Evolutionary conservation across 2,888 invertebrate genomes (phyloP), one percentile per base, ranked within the genome.

Genomic region (Pristionchus mayeri): DNA sequence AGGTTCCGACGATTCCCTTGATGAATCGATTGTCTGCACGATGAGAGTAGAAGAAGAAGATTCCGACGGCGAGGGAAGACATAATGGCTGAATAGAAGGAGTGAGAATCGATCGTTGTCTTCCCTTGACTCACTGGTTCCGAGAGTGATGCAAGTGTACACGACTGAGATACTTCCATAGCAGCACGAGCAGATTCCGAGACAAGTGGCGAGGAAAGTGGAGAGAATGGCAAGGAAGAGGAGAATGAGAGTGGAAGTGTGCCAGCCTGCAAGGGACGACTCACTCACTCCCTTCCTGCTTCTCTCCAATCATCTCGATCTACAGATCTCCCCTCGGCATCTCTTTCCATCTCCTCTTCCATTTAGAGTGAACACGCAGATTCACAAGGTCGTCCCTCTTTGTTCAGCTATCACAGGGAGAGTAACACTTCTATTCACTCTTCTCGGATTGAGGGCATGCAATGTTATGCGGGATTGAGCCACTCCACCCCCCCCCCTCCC

Each of bases 11-110:
- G 85, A 92, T 92, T 86, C 92, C 92, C 85, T 92, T 92, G 88
- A 92, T 92, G 87, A 92, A 92, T 57, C 92, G 87, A 80, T 92
- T 92, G 84, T 92, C 92, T 11, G 92, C 92, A 24, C 92, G 86
- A 84, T 92, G 92, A 11, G 91, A 91, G 84, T 89, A 92, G 87
- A 92, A 92, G 90, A 92, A 92, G 90, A 92, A 92, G 44, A 92
- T 85, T 0, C 91, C 92, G 75, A 89, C 92, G 71, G 92, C 92
- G n/a, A 92, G 88, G 0, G 91, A 89, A 16, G 92, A 92, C 52
- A 92, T 85, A 78, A 92, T 90, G 2, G 91, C 92, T 92, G 86
- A 50, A 63, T 84, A 84, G 40, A 75, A 57, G 50, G 21, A 6
- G 44, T 9, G 6, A 27, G 44, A 7, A 44, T 44, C 24, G 71